phyloP scores from a whole-genome alignment of 2,797 vertebrate species.

The Podarcis siculus region DNA sequence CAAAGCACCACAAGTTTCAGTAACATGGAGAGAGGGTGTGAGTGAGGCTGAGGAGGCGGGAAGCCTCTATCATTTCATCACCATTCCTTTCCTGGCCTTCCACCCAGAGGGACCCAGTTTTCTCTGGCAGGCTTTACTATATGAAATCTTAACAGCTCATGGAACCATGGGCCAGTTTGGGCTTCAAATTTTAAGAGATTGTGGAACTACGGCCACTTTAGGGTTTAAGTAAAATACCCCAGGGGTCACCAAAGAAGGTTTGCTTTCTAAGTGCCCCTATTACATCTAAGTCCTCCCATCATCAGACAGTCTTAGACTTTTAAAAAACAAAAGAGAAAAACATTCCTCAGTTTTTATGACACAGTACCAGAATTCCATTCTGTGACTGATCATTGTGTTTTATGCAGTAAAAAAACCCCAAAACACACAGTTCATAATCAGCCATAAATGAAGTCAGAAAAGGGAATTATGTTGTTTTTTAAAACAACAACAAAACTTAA shows the following conservation, averaged over 20 bases:
- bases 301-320: background rate
- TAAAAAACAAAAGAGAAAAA: constrained; percentile 25
- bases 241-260: constrained; percentile 32
- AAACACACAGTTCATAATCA: constrained; percentile 55
- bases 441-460: constrained; percentile 21
- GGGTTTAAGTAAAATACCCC: constrained; percentile 33
- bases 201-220: background rate
- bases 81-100: constrained; percentile 19
- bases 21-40: background rate
- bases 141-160: background rate
- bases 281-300: background rate
- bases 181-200: no score
- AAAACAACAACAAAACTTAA: constrained; percentile 26
- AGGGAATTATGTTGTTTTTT: constrained; percentile 39
- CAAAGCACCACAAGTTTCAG: constrained; percentile 23
- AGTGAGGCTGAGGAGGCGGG: background rate
- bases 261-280: constrained; percentile 33
- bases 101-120: background rate
- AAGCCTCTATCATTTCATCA: background rate
- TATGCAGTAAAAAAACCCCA: constrained; percentile 44
- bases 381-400: background rate
- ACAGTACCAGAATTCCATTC: constrained; percentile 37
- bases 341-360: constrained; percentile 40
- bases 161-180: background rate
- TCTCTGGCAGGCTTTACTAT: constrained; percentile 33